Percentiles rank a stretch among this genome's conserved stretches.
phyloP scores from a whole-genome alignment of 1,140 invertebrate genomes.

The Pseudomyrmex cubaensis region DNA sequence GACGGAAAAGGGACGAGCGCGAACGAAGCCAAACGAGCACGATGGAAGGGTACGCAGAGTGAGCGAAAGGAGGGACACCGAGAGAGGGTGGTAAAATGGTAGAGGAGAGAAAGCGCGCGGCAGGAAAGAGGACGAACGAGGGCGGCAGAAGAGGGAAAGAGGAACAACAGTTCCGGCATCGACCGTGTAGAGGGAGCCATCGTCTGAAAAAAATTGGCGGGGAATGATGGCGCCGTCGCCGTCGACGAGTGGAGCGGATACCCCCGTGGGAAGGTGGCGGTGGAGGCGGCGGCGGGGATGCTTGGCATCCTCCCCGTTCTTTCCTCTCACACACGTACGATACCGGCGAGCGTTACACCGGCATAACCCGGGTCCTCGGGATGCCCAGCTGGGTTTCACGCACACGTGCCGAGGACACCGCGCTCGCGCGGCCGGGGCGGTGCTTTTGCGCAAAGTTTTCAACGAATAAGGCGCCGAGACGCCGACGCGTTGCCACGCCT shows the following conservation, averaged over 20 bases:
- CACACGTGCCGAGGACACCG: constrained; percentile 74
- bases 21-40: constrained; percentile 36
- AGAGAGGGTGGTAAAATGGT: constrained; percentile 35
- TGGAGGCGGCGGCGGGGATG: constrained; percentile 44
- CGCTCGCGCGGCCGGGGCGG: constrained; percentile 80
- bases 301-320: constrained; percentile 66
- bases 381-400: constrained; percentile 68
- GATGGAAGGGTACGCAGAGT: constrained; percentile 1
- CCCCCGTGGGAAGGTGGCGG: constrained; percentile 52
- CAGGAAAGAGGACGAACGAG: constrained; percentile 28
- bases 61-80: constrained; percentile 25
- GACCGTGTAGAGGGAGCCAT: constrained; percentile 70
- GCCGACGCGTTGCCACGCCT: constrained; percentile 84
- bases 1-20: constrained; percentile 60
- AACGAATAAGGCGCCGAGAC: constrained; percentile 85
- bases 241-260: constrained; percentile 56
- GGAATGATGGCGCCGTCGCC: constrained; percentile 77
- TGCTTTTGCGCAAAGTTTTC: constrained; percentile 85
- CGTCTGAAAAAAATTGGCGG: constrained; percentile 75
- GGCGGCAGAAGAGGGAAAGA: constrained; percentile 62
- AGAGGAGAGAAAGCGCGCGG: constrained; percentile 52
- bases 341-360: constrained; percentile 52
- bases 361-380: constrained; percentile 66
- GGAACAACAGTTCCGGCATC: constrained; percentile 48
- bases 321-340: constrained; percentile 66